Base-by-base conservation (phyloP, 2,888 invertebrate genomes). In the Lasius platythorax region DNA sequence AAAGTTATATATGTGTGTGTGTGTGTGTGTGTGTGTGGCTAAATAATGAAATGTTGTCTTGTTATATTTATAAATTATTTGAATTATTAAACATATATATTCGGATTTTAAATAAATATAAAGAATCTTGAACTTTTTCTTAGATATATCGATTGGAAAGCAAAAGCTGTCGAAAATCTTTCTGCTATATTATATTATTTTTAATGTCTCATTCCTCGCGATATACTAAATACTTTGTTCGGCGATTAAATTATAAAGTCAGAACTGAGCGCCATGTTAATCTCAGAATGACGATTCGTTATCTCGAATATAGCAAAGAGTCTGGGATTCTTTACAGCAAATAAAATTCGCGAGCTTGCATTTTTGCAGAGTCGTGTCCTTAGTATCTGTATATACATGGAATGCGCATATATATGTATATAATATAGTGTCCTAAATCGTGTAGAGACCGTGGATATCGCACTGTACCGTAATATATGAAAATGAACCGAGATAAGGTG, bases 401-500 rank as follows among this genome's bases (percentile, higher is more conserved):
- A 37, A 28, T n/a, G 18, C 11, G 23, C 46, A 73, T 28, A 67
- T 50, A 68, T 6, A 50, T 18, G 6, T 33, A 33, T 37, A 37
- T 28, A 37, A 33, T 37, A 37, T 28, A 37, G 33, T 79, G 18
- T 63, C 18, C n/a, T 37, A 81, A 81, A 63, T 81, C 61, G 74
- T 23, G 66, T 43, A 78, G 56, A 56, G 67, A 78, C 56, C 68
- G n/a, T 81, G 61, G 33, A 61, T 79, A 72, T 72, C 18, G 37
- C 53, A 53, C n/a, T 28, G 70, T 43, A 33, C 50, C 46, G 68
- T 89, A 75, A 86, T 84, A 81, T 50, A 37, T 63, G 37, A 68
- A 79, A 74, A 81, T 58, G 68, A 58, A 30, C 18, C n/a, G 70
- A 82, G 87, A 87, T 87, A 88, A 83, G 78, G 58, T 43, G 81